Percentiles rank a stretch among this genome's conserved stretches.
Conservation (phyloP, 2,797 vertebrate genomes). For the Argentina silus region DNA sequence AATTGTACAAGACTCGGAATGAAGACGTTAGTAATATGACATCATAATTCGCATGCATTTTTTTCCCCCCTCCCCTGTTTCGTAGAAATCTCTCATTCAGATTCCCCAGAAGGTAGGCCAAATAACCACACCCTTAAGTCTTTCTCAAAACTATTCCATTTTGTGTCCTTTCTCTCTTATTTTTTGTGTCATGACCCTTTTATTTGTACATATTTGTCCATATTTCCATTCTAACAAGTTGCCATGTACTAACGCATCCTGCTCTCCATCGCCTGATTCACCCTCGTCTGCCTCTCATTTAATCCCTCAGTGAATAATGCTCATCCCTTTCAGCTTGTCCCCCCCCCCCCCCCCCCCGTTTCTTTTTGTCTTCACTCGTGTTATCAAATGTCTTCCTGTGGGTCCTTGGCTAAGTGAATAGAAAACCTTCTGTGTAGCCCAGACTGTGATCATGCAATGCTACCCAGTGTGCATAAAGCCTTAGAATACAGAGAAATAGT, state of each 20-base stretch:
- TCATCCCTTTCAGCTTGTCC: conserved; percentile 30
- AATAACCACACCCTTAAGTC: conserved; percentile 38
- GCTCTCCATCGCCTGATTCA: conserved; percentile 34
- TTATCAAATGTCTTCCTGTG: conserved; percentile 31
- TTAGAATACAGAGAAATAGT: neutral
- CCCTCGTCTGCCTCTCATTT: conserved; percentile 12
- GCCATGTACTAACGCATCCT: conserved; percentile 18
- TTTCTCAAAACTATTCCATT: conserved; percentile 18
- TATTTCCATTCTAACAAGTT: conserved; percentile 24
- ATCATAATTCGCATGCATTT: conserved; percentile 25
- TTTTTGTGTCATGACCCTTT: conserved; percentile 24
- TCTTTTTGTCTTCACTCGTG: conserved; percentile 28
- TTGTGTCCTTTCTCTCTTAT: conserved; percentile 38
- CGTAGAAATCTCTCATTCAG: conserved; percentile 91
- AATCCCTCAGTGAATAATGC: conserved; percentile 27
- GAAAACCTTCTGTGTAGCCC: conserved; percentile 24
- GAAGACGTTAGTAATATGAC: neutral
- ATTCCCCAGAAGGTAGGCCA: conserved; percentile 90
- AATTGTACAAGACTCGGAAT: conserved; percentile 16
- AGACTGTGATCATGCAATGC: neutral
- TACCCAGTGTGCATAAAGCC: conserved; percentile 13
- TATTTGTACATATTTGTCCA: conserved; percentile 15
- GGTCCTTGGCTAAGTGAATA: conserved; percentile 34
- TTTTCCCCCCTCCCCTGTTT: conserved; percentile 70
- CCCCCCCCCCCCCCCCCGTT: conserved; percentile 41